Evolutionary conservation across 2,113 vertebrate genomes (phyloP).

Genomic region (Labeo rohita): DNA sequence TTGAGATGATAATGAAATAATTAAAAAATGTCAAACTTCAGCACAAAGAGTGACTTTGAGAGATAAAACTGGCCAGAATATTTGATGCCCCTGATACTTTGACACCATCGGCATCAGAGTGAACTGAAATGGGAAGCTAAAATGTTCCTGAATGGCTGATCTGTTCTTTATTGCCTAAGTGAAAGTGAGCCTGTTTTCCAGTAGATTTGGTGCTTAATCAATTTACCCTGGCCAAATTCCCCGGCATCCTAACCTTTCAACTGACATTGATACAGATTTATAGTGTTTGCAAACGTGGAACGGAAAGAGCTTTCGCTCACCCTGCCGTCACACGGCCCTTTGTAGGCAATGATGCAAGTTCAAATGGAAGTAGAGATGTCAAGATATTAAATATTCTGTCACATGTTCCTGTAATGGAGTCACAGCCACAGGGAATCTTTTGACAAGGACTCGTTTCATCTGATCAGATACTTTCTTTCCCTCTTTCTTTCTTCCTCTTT

Average conservation of each 20-base stretch:
- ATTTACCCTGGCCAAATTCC: conserved; percentile 27
- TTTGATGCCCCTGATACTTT: neutral
- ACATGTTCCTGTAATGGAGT: conserved; percentile 38
- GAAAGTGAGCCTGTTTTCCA: conserved; percentile 23
- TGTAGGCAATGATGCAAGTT: conserved; percentile 55
- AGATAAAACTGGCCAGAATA: neutral
- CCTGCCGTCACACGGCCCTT: conserved; percentile 37
- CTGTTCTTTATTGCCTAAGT: conserved; percentile 21
- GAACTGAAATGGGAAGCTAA: conserved; percentile 1
- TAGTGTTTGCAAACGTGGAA: conserved; percentile 8
- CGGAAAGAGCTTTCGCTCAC: neutral
- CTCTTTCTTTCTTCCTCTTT: neutral
- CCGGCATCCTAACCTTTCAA: conserved; percentile 31
- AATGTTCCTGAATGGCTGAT: neutral
- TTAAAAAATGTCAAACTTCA: neutral
- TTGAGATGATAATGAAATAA: neutral
- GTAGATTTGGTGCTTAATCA: conserved; percentile 40
- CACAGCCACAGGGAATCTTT: conserved; percentile 16
- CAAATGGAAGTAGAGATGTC: conserved; percentile 51
- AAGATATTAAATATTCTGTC: conserved; percentile 60
- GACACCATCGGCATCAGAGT: neutral
- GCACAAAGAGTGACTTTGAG: neutral
- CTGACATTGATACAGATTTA: neutral
- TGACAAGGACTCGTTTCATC: conserved; percentile 42
- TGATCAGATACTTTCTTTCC: conserved; percentile 37